Conservation (phyloP, 2,797 vertebrate species). For the Pangasius djambal region DNA sequence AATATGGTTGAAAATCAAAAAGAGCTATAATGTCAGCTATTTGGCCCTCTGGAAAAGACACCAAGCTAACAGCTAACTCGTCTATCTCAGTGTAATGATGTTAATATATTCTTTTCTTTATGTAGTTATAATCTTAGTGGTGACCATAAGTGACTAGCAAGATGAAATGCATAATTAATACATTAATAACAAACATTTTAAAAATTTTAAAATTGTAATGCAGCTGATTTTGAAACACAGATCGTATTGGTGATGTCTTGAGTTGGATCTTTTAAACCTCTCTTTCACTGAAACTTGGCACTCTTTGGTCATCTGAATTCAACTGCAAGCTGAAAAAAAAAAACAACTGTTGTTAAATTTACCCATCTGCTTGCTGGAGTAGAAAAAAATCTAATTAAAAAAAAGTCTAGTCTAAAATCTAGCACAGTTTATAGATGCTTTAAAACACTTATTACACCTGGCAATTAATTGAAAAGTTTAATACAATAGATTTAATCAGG, state of each 20-base stretch:
- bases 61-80: background rate
- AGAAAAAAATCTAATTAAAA: too few relatives aligned
- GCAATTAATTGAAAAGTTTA: background rate
- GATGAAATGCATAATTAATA: background rate
- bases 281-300: background rate
- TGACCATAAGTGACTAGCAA: background rate
- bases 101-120: background rate
- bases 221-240: background rate
- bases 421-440: too few relatives aligned
- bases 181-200: background rate
- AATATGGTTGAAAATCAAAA: background rate
- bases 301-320: background rate
- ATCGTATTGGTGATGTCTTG: background rate
- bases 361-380: too few relatives aligned
- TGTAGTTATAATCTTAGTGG: background rate
- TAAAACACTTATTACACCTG: background rate
- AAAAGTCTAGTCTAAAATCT: too few relatives aligned
- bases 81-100: background rate
- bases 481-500: background rate
- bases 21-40: background rate
- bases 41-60: background rate
- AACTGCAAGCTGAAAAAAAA: background rate
- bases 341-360: too few relatives aligned
- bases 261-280: background rate
- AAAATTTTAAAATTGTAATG: background rate